phyloP scores from a whole-genome alignment of 2,888 invertebrate genomes.

The Phortica magna region DNA sequence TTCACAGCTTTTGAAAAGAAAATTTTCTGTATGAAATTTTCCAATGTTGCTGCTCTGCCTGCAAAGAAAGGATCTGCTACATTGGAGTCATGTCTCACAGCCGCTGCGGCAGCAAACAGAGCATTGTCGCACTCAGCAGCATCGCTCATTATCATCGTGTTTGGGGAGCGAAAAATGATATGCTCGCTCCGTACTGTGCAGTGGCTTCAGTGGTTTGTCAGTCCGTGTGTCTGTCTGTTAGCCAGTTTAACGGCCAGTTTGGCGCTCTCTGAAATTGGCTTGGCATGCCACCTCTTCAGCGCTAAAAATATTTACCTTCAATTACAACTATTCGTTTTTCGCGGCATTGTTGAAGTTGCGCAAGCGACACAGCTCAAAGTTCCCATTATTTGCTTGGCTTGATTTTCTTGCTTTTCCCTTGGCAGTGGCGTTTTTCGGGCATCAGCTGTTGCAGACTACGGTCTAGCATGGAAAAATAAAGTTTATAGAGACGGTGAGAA shows the following conservation, averaged over 20 bases:
- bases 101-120: background rate
- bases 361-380: background rate
- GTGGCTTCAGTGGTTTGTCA: background rate
- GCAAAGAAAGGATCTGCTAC: constrained; percentile 25
- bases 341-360: background rate
- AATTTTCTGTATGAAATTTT: constrained; percentile 50
- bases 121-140: background rate
- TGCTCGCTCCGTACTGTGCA: background rate
- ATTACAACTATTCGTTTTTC: background rate
- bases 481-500: background rate
- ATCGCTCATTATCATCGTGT: background rate
- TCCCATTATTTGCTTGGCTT: background rate
- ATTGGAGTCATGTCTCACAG: background rate
- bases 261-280: background rate
- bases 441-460: background rate
- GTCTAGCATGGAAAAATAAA: background rate
- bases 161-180: background rate
- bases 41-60: constrained; percentile 54
- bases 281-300: background rate
- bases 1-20: constrained; percentile 72
- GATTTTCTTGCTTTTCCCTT: background rate
- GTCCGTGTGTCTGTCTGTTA: background rate
- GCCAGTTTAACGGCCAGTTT: background rate
- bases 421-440: background rate
- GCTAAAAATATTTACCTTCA: constrained; percentile 6